Evolutionary conservation across 2,113 vertebrate species (phyloP).

Genomic region (Atherinomorus stipes): DNA sequence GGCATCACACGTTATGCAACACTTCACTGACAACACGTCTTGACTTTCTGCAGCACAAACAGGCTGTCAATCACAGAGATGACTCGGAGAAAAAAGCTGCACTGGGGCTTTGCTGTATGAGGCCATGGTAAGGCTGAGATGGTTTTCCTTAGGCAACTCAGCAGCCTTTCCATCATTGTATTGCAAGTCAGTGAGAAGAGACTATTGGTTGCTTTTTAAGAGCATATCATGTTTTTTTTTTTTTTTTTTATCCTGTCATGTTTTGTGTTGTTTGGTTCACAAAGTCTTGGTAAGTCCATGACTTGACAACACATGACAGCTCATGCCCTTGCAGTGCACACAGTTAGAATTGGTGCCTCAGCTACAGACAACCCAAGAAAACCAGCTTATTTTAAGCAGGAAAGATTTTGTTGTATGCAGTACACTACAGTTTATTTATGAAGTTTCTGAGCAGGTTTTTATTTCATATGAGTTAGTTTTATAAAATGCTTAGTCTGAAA

Average conservation of each 20-base stretch:
- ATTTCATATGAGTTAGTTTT: no score
- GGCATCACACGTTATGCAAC: constrained; percentile 33
- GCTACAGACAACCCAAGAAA: not conserved
- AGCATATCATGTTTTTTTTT: not conserved
- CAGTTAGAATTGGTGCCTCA: not conserved
- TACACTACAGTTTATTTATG: no score
- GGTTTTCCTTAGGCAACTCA: constrained; percentile 9
- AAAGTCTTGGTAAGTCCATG: not conserved
- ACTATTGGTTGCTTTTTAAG: constrained; percentile 10
- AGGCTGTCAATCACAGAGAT: constrained; percentile 51
- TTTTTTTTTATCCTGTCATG: not conserved
- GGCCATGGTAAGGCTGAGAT: not conserved
- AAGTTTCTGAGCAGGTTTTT: no score
- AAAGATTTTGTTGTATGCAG: not conserved
- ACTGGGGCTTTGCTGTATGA: constrained; percentile 12
- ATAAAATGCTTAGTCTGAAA: no score
- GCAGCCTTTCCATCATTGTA: not conserved
- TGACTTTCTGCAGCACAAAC: constrained; percentile 35
- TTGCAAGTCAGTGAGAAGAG: constrained; percentile 17
- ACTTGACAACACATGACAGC: not conserved
- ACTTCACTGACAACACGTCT: constrained; percentile 22
- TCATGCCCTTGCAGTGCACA: not conserved
- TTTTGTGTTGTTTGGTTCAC: not conserved
- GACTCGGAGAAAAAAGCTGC: constrained; percentile 7
- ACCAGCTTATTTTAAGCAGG: not conserved